These are phyloP conservation scores for Tigriopus californicus DNA, from an alignment of 2,888 invertebrate genomes.

Conservation along the genomic window DNA sequence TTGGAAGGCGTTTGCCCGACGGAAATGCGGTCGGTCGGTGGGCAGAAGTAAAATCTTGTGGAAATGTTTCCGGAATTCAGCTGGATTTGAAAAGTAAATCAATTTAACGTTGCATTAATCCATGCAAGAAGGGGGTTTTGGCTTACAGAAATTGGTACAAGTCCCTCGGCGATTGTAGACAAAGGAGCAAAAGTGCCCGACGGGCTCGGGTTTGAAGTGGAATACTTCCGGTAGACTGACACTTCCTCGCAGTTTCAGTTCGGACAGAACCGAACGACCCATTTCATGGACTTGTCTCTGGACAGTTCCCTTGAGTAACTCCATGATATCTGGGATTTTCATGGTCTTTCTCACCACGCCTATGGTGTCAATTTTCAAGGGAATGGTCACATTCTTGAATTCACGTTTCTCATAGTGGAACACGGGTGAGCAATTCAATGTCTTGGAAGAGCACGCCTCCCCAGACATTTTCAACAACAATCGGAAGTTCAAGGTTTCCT, in stretches of 20 bases:
- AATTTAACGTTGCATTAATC: too few relatives aligned
- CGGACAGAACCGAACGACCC: slow-evolving; percentile 29
- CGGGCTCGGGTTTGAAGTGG: slow-evolving; percentile 50
- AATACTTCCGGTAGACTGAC: slow-evolving; percentile 43
- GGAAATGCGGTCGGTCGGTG: slow-evolving; percentile 48
- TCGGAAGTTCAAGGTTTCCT: slow-evolving; percentile 12
- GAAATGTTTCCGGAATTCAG: slow-evolving; percentile 41
- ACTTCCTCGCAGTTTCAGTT: slow-evolving; percentile 34
- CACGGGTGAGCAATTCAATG: slow-evolving; percentile 15
- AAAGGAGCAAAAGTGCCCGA: slow-evolving; percentile 56
- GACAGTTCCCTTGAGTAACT: background rate
- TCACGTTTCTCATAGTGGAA: slow-evolving; percentile 17
- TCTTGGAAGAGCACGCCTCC: slow-evolving; percentile 14
- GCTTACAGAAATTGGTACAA: slow-evolving; percentile 48
- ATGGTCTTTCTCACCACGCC: slow-evolving; percentile 4
- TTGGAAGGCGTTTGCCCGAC: slow-evolving; percentile 41
- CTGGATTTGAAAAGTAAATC: slow-evolving; percentile 29
- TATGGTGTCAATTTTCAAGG: slow-evolving; percentile 15
- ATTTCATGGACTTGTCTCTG: slow-evolving; percentile 9
- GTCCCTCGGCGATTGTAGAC: slow-evolving; percentile 44
- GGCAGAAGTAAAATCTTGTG: slow-evolving; percentile 52
- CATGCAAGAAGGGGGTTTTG: background rate
- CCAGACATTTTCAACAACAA: slow-evolving; percentile 16
- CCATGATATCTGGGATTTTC: slow-evolving; percentile 6
- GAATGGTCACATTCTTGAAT: slow-evolving; percentile 4